Percentiles rank a stretch among this genome's conserved stretches.
phyloP scores from a whole-genome alignment of 2,888 invertebrate genomes.

The Cylindroiulus punctatus region DNA sequence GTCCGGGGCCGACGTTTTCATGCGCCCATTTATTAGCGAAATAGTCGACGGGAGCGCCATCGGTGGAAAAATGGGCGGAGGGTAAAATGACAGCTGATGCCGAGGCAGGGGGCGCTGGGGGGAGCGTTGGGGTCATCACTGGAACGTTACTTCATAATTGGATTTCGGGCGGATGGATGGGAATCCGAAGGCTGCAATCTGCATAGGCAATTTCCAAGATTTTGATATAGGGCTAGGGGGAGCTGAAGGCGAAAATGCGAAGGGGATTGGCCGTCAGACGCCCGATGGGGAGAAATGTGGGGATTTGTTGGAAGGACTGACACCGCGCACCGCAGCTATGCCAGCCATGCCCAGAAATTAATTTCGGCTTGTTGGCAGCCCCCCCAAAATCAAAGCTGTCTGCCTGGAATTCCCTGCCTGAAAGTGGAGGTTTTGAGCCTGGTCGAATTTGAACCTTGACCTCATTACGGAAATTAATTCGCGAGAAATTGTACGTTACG shows the following conservation, averaged over 20 bases:
- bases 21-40: conserved; percentile 30
- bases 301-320: not conserved
- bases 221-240: not conserved
- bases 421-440: too few relatives aligned
- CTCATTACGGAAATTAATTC: too few relatives aligned
- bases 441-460: too few relatives aligned
- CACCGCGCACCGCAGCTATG: not conserved
- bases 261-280: not conserved
- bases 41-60: not conserved
- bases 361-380: not conserved
- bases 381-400: not conserved
- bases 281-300: conserved; percentile 9
- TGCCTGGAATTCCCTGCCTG: too few relatives aligned
- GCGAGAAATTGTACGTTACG: too few relatives aligned
- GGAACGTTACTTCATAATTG: conserved; percentile 52
- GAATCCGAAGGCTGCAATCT: conserved; percentile 37
- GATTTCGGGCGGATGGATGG: conserved; percentile 48
- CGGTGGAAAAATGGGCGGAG: not conserved
- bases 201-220: conserved; percentile 47
- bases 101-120: not conserved
- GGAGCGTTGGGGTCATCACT: conserved; percentile 49
- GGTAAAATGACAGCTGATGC: conserved; percentile 44
- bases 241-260: not conserved
- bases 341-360: not conserved
- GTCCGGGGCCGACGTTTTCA: not conserved